phyloP scores from a whole-genome alignment of 2,888 invertebrate genomes.

The Oscheius sp. region DNA sequence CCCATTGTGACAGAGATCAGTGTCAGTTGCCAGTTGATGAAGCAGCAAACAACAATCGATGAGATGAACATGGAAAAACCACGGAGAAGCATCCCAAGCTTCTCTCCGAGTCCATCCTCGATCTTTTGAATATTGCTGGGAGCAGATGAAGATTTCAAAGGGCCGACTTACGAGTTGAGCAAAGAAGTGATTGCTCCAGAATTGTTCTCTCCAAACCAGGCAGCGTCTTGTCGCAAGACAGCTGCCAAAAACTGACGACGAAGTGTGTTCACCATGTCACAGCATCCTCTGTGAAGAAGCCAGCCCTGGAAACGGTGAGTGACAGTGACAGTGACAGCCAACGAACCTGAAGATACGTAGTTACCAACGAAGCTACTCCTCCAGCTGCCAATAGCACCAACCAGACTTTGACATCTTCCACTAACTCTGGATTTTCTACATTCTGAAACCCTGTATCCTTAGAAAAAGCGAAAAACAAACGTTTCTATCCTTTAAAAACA shows the following conservation, averaged over 20 bases:
- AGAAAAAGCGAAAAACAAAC: not conserved
- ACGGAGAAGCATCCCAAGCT: slow-evolving; percentile 50
- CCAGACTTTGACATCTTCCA: slow-evolving; percentile 11
- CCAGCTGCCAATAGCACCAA: not conserved
- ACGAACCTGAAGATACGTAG: slow-evolving; percentile 22
- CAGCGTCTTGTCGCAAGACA: slow-evolving; percentile 53
- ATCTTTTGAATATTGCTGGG: slow-evolving; percentile 50
- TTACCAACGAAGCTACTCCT: not conserved
- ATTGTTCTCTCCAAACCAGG: slow-evolving; percentile 44
- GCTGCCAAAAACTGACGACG: slow-evolving; percentile 48
- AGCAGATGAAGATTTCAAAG: not conserved
- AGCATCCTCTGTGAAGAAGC: slow-evolving; percentile 19
- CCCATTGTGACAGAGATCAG: slow-evolving; percentile 55
- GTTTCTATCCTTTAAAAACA: slow-evolving; percentile 38
- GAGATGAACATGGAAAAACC: slow-evolving; percentile 59
- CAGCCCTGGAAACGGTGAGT: slow-evolving; percentile 4
- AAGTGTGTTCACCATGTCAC: slow-evolving; percentile 25
- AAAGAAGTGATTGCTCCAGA: slow-evolving; percentile 50
- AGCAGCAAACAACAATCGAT: slow-evolving; percentile 48
- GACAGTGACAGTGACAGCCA: not conserved
- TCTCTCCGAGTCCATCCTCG: slow-evolving; percentile 52
- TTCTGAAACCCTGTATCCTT: not conserved
- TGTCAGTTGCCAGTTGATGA: slow-evolving; percentile 55
- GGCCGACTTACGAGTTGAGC: slow-evolving; percentile 49
- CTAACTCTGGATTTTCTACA: slow-evolving; percentile 21